These are phyloP conservation scores for Rhynchopsitta pachyrhyncha DNA, from an alignment of 2,113 vertebrate genomes.

Conservation along the genomic window DNA sequence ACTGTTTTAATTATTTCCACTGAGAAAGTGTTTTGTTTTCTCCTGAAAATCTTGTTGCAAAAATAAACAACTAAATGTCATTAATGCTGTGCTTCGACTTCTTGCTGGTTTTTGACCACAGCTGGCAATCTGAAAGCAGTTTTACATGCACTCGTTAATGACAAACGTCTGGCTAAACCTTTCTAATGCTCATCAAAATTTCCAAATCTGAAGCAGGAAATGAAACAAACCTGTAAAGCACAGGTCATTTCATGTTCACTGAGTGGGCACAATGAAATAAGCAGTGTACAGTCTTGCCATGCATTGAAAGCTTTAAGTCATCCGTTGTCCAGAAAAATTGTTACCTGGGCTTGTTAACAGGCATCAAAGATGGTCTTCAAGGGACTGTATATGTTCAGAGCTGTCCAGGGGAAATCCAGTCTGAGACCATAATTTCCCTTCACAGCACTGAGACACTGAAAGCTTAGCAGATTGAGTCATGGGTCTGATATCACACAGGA, in stretches of 20 bases:
- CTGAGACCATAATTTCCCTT: neutral
- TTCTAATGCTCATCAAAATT: neutral
- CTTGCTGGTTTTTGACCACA: neutral
- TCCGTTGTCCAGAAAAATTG: neutral
- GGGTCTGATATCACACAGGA: neutral
- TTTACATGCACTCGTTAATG: neutral
- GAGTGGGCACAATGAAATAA: neutral
- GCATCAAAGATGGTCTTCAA: neutral
- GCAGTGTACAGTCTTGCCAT: fast-evolving
- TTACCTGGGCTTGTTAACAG: neutral
- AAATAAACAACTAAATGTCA: slow-evolving; percentile 27
- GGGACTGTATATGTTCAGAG: neutral
- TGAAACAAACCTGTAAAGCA: neutral
- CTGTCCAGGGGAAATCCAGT: neutral
- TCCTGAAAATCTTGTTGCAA: slow-evolving; percentile 31
- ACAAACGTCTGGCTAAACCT: slow-evolving; percentile 1
- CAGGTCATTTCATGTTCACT: neutral
- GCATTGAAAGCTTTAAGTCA: neutral
- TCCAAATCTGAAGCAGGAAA: neutral
- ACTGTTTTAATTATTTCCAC: slow-evolving; percentile 59
- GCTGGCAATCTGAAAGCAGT: neutral
- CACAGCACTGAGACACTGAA: neutral
- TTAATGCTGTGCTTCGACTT: neutral
- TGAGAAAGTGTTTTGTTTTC: slow-evolving; percentile 46
- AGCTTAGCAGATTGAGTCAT: neutral